Base-by-base conservation (phyloP, 2,113 vertebrate species). In the Garra rufa region DNA sequence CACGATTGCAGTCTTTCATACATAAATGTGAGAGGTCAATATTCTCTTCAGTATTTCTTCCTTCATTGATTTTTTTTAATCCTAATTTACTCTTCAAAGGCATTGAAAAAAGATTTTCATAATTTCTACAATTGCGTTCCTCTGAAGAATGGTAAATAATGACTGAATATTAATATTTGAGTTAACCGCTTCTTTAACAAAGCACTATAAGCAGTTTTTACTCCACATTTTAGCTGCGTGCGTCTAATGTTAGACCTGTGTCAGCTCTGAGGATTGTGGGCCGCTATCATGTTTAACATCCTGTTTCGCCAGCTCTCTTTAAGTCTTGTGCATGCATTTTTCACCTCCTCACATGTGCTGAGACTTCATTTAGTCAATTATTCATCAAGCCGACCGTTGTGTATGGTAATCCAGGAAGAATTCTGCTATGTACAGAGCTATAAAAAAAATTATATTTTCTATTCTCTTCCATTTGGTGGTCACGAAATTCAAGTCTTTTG, bases 281-380 rank as follows among this genome's bases (percentile, higher is more conserved):
- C 3, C 30, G 38, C 21, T 43, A 76, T 81, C 57, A 65, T 83
- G 65, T 77, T 82, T 26, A 76, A 61, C 48, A 77, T 78, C 83
- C 65, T 84, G 85, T 85, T 85, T 76, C 44, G 76, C 41, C 73
- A n/a, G 61, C 71, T 81, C 34, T 81, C 65, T 78, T 28, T 34
- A 83, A 78, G 65, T 59, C 76, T 78, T 77, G 76, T 52, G 55
- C 80, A 59, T 85, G 74, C 79, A 85, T 85, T 88, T 86, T 76
- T 75, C 78, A 86, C 69, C 48, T 61, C 76, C 34, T 69, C 38
- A 48, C 78, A 82, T 84, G 44, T 61, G 76, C 70, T 19, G 79
- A 46, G 82, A 44, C 52, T 61, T 50, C 61, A 38, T 28, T 26
- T 50, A 74, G 69, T 82, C 85, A 85, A 85, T 89, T 83, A 81